Evolutionary conservation across 2,888 invertebrate genomes (phyloP).

Genomic region (Minunthozetes semirufus): DNA sequence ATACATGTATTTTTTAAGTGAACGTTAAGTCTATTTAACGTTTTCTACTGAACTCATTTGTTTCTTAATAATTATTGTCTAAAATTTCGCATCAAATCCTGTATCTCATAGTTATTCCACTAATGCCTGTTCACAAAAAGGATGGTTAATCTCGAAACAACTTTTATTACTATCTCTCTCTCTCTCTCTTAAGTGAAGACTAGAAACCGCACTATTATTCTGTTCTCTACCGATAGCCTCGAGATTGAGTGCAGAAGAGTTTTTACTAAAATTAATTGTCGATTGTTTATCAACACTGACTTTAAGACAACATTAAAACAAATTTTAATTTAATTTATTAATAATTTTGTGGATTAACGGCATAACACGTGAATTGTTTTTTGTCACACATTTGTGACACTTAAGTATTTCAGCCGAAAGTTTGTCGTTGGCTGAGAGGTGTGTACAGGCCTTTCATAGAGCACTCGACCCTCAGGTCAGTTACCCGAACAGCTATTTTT

Average conservation of each 20-base stretch:
- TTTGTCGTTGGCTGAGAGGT: not conserved
- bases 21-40: not conserved
- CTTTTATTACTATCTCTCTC: not conserved
- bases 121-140: not conserved
- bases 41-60: not conserved
- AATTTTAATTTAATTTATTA: not conserved
- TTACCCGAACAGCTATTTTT: constrained; percentile 19
- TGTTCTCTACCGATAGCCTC: not conserved
- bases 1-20: too few relatives aligned
- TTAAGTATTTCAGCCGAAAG: not conserved
- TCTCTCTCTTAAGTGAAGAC: not conserved
- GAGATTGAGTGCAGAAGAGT: too few relatives aligned
- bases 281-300: too few relatives aligned
- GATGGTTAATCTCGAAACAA: not conserved
- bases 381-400: not conserved
- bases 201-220: not conserved
- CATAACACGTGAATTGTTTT: too few relatives aligned
- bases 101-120: not conserved
- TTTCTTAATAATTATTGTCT: not conserved
- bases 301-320: not conserved
- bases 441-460: not conserved
- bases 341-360: not conserved
- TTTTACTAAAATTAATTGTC: too few relatives aligned
- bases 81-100: not conserved
- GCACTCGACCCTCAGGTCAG: not conserved